These are phyloP conservation scores for Steinernema scapterisci DNA, from an alignment of 2,888 invertebrate genomes.

Conservation along the genomic window DNA sequence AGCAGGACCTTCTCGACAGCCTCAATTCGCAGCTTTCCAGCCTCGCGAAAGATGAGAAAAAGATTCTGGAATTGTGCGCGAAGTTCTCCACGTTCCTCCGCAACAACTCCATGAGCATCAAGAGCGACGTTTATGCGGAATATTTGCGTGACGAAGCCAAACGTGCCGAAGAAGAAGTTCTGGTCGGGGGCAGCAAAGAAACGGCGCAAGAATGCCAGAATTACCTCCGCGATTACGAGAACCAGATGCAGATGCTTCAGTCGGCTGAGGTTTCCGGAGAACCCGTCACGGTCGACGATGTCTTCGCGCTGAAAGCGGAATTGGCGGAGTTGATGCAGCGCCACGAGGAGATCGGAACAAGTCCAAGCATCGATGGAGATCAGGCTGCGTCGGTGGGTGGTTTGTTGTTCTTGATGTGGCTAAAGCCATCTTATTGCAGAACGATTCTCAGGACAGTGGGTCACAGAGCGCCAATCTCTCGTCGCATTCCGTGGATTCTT, in stretches of 20 bases:
- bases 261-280: neutral
- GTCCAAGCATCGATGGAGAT: neutral
- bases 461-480: too few species aligned
- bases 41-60: slow-evolving; percentile 26
- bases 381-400: neutral
- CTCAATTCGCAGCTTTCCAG: neutral
- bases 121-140: slow-evolving; percentile 38
- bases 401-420: neutral
- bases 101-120: slow-evolving; percentile 37
- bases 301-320: neutral
- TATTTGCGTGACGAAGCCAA: slow-evolving; percentile 4
- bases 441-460: too few species aligned
- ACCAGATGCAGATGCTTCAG: neutral
- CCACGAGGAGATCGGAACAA: neutral
- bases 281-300: neutral
- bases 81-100: slow-evolving; percentile 34
- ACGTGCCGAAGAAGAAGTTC: neutral
- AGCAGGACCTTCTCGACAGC: neutral
- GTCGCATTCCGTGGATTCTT: too few species aligned
- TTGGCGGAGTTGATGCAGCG: neutral
- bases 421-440: too few species aligned
- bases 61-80: slow-evolving; percentile 26
- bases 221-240: neutral
- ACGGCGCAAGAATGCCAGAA: neutral
- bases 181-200: neutral